Evolutionary conservation across 2,888 invertebrate species (phyloP), one percentile per base, ranked within the genome.

Genomic region (Tinea semifulvella): DNA sequence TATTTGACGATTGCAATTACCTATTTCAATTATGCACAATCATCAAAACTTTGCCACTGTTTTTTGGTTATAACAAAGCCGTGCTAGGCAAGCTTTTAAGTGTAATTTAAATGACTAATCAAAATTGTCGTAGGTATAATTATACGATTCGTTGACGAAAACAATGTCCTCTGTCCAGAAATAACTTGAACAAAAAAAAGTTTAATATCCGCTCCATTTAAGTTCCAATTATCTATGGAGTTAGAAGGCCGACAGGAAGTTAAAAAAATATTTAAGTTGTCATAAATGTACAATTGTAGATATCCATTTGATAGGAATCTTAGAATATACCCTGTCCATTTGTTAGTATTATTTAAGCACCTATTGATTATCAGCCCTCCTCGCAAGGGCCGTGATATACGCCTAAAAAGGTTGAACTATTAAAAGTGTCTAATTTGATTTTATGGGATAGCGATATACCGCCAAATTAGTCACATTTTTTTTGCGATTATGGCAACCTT

Each of bases 181-280:
- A 36, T 36, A 36, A 36, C 36, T 36, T 36, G 8, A 18, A 36
- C 36, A 36, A 36, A 36, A 35, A 36, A 36, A 36, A 17, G 16
- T 36, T 36, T 16, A 18, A 36, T 18, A 36, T 36, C 16, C 36
- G 18, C 16, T 36, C 36, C 36, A 36, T 36, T 36, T 36, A 36
- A 36, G 36, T 36, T 16, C 36, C 18, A 36, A 36, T 36, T 36
- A 36, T 36, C 36, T 36, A 36, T 36, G 36, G 36, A 36, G 17
- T 36, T 36, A 36, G 36, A 36, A 36, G 36, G 36, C 16, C 36
- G 36, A 36, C 36, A 36, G 36, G 36, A 36, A 36, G 36, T 18
- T 36, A 16, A 18, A 35, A 36, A 36, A 36, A 18, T 36, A 36
- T 36, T 36, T 36, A 36, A n/a, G 35, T 35, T 35, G 16, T 7